These are phyloP conservation scores for Synanthedon tipuliformis DNA, from an alignment of 2,888 invertebrate species.

Conservation along the genomic window DNA sequence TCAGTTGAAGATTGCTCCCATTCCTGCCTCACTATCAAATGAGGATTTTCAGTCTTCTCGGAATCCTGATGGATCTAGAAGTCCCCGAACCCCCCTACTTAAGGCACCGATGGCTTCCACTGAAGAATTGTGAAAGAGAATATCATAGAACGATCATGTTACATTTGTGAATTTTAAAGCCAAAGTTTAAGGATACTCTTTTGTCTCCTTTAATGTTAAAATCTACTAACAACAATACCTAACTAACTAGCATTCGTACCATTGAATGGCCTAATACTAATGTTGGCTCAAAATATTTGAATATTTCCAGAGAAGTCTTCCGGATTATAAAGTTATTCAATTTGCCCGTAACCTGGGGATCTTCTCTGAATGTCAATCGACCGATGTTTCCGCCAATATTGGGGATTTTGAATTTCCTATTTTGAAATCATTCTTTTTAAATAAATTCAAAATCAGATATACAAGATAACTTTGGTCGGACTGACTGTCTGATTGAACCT, in stretches of 20 bases:
- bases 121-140: conserved; percentile 47
- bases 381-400: background rate
- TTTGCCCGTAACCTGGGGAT: background rate
- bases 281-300: conserved; percentile 1
- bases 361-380: background rate
- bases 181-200: background rate
- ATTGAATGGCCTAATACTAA: conserved; percentile 7
- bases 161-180: background rate
- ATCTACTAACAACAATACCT: background rate
- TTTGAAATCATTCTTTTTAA: background rate
- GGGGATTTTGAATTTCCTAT: background rate
- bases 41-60: conserved; percentile 68
- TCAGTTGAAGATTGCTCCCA: conserved; percentile 75
- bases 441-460: too few species aligned
- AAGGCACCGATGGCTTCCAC: conserved; percentile 67
- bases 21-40: conserved; percentile 72
- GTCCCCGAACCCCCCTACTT: conserved; percentile 56
- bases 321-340: conserved; percentile 1
- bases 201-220: background rate
- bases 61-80: conserved; percentile 49
- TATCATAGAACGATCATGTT: background rate
- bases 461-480: too few species aligned
- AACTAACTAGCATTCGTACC: background rate
- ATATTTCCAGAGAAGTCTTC: conserved; percentile 1
- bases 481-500: too few species aligned